Conservation (phyloP, 2,888 invertebrate genomes). For the Caenorhabditis sinica region DNA sequence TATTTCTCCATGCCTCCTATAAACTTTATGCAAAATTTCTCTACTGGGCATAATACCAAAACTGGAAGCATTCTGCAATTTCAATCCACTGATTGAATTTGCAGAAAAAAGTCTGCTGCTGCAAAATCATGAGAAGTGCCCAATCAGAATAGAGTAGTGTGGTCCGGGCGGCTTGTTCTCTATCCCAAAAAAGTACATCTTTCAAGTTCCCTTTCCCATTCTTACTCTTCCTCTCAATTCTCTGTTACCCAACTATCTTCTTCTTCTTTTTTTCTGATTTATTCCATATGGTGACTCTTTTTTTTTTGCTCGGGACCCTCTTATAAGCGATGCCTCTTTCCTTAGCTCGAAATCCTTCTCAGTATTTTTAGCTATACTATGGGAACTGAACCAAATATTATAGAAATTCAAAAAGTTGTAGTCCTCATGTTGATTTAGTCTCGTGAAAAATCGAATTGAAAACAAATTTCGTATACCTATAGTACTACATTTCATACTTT, state of each 20-base stretch:
- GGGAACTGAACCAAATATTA: too few relatives aligned
- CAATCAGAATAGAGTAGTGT: constrained; percentile 39
- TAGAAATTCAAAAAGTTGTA: too few relatives aligned
- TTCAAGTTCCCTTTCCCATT: neutral
- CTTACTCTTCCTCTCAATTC: constrained; percentile 1
- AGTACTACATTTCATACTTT: neutral
- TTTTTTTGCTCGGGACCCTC: constrained; percentile 11
- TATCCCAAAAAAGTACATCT: constrained; percentile 21
- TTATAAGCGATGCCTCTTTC: too few relatives aligned
- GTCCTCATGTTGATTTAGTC: neutral
- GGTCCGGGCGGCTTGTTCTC: constrained; percentile 11
- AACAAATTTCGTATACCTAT: too few relatives aligned
- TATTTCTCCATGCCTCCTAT: neutral
- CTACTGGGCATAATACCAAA: neutral
- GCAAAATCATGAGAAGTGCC: constrained; percentile 8
- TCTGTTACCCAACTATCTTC: constrained; percentile 5
- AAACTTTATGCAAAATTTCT: neutral
- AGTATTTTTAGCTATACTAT: neutral
- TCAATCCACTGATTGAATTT: neutral
- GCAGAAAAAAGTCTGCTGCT: neutral
- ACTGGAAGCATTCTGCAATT: neutral
- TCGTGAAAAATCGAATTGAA: too few relatives aligned
- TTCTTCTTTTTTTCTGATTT: constrained; percentile 42
- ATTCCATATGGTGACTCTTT: constrained; percentile 38
- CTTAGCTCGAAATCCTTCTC: too few relatives aligned